Base-by-base conservation (phyloP, 2,888 invertebrate species). In the Penaeus monodon region DNA sequence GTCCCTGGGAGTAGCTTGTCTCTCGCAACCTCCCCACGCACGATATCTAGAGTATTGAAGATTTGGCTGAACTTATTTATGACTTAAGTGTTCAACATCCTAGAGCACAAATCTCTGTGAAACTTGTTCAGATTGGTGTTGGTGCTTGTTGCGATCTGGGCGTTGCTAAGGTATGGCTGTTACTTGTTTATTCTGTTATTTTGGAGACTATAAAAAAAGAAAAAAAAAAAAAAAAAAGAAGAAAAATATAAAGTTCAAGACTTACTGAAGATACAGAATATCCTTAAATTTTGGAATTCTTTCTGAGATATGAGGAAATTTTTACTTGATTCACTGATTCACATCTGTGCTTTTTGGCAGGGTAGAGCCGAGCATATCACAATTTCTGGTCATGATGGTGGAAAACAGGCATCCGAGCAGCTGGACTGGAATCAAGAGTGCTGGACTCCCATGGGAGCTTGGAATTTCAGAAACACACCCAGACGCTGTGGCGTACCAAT, bases 21-120 rank as follows among this genome's bases (percentile, higher is more conserved):
- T 99, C 98, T 0, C n/a, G n/a, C 99, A 99, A 12, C 99, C 99
- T 20, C 99, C 99, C 3, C 99, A 99, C 93, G n/a, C 99, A 99
- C 93, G 99, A 99, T 92, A 99, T 99, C 93, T 99, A 99, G 93
- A 99, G 98, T 81, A 99, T 99, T 92, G 99, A 99, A 93, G 99
- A 99, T 94, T 94, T 99, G 91, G 98, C 99, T 0, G 98, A 99
- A 93, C 94, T 99, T 85, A 99, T 99, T 92, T 99, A 99, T 92
- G 99, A 99, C 93, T 93, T 99, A 99, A 99, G 93, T 98, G 97
- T 92, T 97, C 99, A 89, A 99, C n/a, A 99, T 93, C 99, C 99
- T 0, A 94, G 94, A 84, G 99, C 99, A 0, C 94, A 99, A 89
- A 97, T 99, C 91, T 98, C 98, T 49, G 99, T 99, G 2, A 99